phyloP scores from a whole-genome alignment of 2,113 vertebrate species.

The Brachypteracias leptosomus region DNA sequence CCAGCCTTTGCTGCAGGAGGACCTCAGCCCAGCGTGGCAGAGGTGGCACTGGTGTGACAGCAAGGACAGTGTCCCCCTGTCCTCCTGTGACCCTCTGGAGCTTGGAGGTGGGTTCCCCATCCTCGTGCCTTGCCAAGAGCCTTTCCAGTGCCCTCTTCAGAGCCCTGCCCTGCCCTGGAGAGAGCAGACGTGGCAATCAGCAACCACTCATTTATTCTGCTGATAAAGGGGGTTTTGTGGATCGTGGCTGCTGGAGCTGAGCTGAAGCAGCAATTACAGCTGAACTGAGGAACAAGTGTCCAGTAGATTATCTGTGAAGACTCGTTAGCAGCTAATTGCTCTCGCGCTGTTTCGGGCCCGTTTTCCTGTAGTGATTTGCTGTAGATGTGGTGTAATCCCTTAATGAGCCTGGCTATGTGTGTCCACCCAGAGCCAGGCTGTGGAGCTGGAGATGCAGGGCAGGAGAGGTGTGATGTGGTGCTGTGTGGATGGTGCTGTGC shows the following conservation, averaged over 20 bases:
- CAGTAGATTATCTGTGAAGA: background rate
- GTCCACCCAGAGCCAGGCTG: background rate
- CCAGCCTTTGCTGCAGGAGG: background rate
- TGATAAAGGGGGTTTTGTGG: background rate
- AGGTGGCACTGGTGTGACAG: background rate
- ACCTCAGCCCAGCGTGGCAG: background rate
- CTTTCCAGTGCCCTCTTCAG: background rate
- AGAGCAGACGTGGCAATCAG: background rate
- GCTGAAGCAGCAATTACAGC: background rate
- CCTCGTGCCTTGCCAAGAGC: background rate
- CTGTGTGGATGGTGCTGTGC: background rate
- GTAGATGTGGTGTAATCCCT: background rate
- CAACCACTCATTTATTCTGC: background rate
- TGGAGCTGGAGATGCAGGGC: background rate
- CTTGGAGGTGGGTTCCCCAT: background rate
- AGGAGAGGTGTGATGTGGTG: background rate
- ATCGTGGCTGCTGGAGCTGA: background rate
- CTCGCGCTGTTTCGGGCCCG: background rate
- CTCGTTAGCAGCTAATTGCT: conserved; percentile 34
- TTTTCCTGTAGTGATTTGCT: background rate
- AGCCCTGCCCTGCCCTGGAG: background rate
- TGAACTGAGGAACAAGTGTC: background rate
- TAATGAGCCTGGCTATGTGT: background rate
- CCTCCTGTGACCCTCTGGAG: fast-evolving
- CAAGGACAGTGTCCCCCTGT: background rate